These are phyloP conservation scores for Teleopsis dalmanni DNA, from an alignment of 1,140 invertebrate species.

Conservation along the genomic window DNA sequence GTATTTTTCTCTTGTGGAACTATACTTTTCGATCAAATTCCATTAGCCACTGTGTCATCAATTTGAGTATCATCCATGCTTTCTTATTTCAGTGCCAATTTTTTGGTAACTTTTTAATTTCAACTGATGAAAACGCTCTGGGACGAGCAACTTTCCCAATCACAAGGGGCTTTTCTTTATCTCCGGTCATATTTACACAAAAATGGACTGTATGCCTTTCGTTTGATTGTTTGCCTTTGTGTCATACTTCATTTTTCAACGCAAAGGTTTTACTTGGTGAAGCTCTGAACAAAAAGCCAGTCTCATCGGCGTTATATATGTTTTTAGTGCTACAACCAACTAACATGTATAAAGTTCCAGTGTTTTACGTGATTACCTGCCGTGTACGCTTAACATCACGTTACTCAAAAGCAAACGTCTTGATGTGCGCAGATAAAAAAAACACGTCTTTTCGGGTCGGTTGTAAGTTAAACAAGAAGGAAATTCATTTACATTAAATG, in stretches of 20 bases:
- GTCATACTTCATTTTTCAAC: not conserved
- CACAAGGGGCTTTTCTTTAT: conserved; percentile 5
- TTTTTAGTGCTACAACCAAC: too few relatives aligned
- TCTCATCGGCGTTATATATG: not conserved
- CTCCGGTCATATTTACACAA: conserved; percentile 1
- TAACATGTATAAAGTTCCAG: too few relatives aligned
- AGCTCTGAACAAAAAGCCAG: not conserved
- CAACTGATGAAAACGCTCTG: not conserved
- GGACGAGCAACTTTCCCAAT: not conserved
- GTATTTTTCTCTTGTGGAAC: too few relatives aligned
- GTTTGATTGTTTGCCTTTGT: too few relatives aligned
- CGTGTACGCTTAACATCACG: too few relatives aligned
- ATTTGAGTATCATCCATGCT: conserved; percentile 1
- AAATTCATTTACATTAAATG: too few relatives aligned
- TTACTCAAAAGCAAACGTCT: too few relatives aligned
- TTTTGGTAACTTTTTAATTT: not conserved
- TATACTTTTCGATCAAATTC: too few relatives aligned
- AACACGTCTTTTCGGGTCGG: too few relatives aligned
- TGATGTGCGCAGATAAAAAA: too few relatives aligned
- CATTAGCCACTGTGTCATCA: not conserved
- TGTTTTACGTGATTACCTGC: too few relatives aligned
- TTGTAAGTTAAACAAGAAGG: too few relatives aligned
- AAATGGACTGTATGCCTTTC: not conserved
- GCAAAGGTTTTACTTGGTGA: not conserved
- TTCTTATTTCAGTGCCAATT: not conserved